Conservation (phyloP, 2,888 invertebrate species). For the Nomada goodeniana region DNA sequence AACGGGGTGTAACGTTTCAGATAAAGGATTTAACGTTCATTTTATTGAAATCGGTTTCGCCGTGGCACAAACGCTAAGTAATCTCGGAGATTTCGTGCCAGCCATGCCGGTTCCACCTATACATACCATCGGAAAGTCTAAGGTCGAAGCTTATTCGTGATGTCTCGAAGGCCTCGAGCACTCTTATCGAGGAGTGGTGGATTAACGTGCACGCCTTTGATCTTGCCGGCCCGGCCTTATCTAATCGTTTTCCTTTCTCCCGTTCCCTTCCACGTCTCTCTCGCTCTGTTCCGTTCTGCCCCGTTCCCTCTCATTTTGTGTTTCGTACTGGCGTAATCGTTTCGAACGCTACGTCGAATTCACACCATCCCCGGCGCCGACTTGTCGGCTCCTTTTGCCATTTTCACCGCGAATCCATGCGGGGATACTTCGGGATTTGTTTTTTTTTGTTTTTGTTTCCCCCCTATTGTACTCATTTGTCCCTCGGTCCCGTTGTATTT, state of each 20-base stretch:
- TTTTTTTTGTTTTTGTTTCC: background rate
- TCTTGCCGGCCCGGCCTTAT: conserved; percentile 82
- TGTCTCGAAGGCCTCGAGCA: conserved; percentile 77
- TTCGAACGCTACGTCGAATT: conserved; percentile 63
- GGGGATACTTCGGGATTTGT: background rate
- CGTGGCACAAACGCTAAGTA: background rate
- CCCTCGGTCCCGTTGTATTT: background rate
- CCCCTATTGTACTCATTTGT: no score
- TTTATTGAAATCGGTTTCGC: conserved; percentile 3
- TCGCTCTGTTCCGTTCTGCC: conserved; percentile 34
- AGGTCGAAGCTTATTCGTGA: conserved; percentile 75
- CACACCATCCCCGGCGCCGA: conserved; percentile 56
- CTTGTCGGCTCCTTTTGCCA: conserved; percentile 39
- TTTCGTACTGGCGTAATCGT: conserved; percentile 61
- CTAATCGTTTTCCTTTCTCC: conserved; percentile 80
- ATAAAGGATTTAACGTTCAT: background rate
- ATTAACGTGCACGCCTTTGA: conserved; percentile 84
- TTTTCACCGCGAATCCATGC: conserved; percentile 8
- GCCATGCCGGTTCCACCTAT: conserved; percentile 66
- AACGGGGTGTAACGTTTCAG: background rate
- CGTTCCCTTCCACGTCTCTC: conserved; percentile 51
- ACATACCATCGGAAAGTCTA: conserved; percentile 66
- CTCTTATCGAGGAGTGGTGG: conserved; percentile 83
- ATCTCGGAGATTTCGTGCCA: conserved; percentile 49
- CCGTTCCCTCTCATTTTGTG: conserved; percentile 50